A percentile compares a stretch with the other conserved stretches of the same genome.
Conservation (phyloP, 2,797 vertebrate species). For the Tenualosa thibaudeaui region DNA sequence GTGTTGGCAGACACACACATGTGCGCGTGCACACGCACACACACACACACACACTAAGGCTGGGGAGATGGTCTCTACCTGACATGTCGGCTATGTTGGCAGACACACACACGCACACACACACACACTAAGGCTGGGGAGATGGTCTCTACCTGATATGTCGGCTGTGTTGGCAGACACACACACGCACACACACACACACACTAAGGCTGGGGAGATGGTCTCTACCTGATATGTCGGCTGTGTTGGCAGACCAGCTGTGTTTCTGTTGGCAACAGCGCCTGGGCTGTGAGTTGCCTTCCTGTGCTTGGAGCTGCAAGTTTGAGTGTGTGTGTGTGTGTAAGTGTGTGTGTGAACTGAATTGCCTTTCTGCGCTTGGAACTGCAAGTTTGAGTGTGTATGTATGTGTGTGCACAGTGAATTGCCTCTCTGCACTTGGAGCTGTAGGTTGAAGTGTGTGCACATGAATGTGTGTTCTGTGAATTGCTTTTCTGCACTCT, state of each 20-base stretch:
- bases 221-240: background rate
- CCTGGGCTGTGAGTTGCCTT: background rate
- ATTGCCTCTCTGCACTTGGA: no score
- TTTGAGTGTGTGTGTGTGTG: no score
- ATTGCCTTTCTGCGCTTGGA: background rate
- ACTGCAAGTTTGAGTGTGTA: no score
- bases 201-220: no score
- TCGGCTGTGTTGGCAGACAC: no score
- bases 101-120: background rate
- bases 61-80: no score
- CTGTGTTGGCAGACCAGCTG: background rate
- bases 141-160: background rate
- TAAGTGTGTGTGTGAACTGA: background rate
- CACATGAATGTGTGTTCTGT: no score
- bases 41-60: background rate
- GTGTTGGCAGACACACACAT: background rate
- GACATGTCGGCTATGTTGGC: no score
- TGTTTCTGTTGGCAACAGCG: background rate
- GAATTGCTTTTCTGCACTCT: no score
- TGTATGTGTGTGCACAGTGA: no score
- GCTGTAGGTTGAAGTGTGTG: no score
- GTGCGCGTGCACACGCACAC: background rate
- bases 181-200: background rate
- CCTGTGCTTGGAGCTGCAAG: background rate
- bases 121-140: no score